Percentiles rank a stretch among this genome's conserved stretches.
Conservation (phyloP, 2,797 vertebrate species). For the Peromyscus eremicus region DNA sequence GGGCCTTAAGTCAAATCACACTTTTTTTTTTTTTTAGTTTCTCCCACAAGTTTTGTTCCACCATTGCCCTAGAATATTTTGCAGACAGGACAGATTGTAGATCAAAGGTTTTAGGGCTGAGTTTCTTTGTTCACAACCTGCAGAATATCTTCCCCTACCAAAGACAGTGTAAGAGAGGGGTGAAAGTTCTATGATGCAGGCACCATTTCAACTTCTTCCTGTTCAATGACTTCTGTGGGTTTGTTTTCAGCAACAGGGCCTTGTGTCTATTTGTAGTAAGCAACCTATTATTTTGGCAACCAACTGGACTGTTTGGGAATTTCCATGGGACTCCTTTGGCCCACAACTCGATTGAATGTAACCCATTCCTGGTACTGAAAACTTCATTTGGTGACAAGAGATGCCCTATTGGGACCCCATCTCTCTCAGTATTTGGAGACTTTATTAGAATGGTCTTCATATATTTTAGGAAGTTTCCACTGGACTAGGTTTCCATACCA, state of each 20-base stretch:
- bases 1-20: not conserved
- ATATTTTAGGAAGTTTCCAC: not conserved
- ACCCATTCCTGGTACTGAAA: too few relatives aligned
- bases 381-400: not conserved
- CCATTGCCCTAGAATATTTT: not conserved
- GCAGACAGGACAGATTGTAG: not conserved
- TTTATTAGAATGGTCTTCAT: not conserved
- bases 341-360: not conserved
- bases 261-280: not conserved
- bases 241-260: not conserved
- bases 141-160: not conserved
- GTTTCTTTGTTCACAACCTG: not conserved
- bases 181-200: not conserved
- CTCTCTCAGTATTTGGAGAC: not conserved
- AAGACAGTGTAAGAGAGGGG: not conserved
- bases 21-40: not conserved
- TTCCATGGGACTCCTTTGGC: not conserved
- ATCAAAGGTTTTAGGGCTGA: not conserved
- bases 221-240: not conserved
- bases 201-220: not conserved
- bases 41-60: not conserved
- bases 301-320: not conserved
- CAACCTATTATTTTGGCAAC: not conserved
- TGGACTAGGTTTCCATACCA: not conserved
- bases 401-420: not conserved